Evolutionary conservation across 2,797 vertebrate species (phyloP).

Genomic region (Sternarchorhynchus goeldii): DNA sequence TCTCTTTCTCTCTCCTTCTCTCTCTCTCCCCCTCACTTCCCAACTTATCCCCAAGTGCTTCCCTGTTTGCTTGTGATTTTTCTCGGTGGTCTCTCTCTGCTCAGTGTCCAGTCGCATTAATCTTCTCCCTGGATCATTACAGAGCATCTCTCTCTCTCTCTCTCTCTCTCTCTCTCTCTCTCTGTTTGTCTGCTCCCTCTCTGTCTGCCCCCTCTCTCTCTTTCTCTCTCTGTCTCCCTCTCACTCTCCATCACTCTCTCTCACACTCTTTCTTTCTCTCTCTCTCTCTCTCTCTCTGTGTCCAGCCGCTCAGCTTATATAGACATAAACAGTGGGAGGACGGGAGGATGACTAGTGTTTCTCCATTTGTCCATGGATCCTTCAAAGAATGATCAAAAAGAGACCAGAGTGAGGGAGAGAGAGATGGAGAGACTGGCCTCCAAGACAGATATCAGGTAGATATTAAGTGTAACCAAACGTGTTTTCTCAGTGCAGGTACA

Average conservation of each 20-base stretch:
- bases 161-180: too few species aligned
- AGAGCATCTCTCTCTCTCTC: conserved; percentile 4
- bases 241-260: not conserved
- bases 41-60: not conserved
- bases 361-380: conserved; percentile 39
- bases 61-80: conserved; percentile 17
- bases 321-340: conserved; percentile 25
- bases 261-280: too few species aligned
- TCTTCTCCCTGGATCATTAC: conserved; percentile 21
- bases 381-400: conserved; percentile 45
- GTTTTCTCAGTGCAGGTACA: conserved; percentile 55
- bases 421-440: conserved; percentile 43
- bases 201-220: not conserved
- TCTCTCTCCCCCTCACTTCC: not conserved
- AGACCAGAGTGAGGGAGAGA: conserved; percentile 18
- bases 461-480: conserved; percentile 55
- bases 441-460: conserved; percentile 51
- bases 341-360: conserved; percentile 14
- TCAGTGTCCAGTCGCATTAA: conserved; percentile 14
- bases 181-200: too few species aligned
- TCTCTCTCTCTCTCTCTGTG: not conserved
- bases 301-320: not conserved
- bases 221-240: not conserved
- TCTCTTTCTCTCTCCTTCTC: not conserved
- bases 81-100: not conserved